Conservation (phyloP, 1,140 invertebrate species). For the Lepeophtheirus salmonis region DNA sequence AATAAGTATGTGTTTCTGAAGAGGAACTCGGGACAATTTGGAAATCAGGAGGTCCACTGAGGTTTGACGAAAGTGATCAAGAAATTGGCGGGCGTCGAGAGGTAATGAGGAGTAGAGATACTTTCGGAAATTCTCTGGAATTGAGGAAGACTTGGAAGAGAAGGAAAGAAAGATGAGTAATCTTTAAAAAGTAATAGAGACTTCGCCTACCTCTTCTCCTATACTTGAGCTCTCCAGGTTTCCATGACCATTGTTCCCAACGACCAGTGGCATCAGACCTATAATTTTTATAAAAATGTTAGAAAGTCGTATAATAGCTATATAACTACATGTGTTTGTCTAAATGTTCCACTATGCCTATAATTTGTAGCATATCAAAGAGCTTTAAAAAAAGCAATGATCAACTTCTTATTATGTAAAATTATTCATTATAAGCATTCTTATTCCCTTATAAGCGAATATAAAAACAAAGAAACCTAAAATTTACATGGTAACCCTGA, state of each 20-base stretch:
- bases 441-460: too few species aligned
- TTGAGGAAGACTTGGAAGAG: neutral
- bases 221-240: neutral
- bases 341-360: too few species aligned
- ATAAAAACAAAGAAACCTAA: too few species aligned
- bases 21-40: neutral
- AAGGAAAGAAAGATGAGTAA: neutral
- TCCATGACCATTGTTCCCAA: conserved; percentile 5
- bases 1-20: neutral
- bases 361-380: too few species aligned
- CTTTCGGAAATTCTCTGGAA: too few species aligned
- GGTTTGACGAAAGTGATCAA: neutral
- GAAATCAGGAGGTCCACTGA: neutral
- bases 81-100: neutral
- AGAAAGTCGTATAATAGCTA: too few species aligned
- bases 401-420: too few species aligned
- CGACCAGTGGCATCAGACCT: neutral
- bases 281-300: too few species aligned
- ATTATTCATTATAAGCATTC: too few species aligned
- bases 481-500: too few species aligned
- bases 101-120: neutral
- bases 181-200: neutral
- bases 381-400: too few species aligned
- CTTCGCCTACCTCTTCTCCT: neutral
- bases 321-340: too few species aligned